phyloP scores from a whole-genome alignment of 2,797 vertebrate species.

The Hemitrygon akajei region DNA sequence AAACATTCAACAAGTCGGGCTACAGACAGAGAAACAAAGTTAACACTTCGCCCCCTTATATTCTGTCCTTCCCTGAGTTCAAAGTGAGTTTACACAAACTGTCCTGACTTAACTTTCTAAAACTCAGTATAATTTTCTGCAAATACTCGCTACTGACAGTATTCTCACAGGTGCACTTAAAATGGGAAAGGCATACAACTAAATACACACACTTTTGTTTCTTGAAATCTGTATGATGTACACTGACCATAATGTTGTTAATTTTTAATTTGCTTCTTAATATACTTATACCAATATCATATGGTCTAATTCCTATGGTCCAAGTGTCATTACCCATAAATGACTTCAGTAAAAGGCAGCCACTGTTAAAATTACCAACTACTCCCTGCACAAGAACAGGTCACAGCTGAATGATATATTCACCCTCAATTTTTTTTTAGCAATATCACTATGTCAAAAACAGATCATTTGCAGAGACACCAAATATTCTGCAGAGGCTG shows the following conservation, averaged over 20 bases:
- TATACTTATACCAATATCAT: not conserved
- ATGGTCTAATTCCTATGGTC: not conserved
- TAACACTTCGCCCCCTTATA: not conserved
- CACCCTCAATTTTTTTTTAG: not conserved
- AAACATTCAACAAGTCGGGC: too few species aligned
- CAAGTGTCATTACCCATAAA: not conserved
- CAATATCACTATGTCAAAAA: not conserved
- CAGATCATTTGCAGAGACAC: too few species aligned
- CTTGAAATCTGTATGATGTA: not conserved
- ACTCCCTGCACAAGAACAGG: not conserved
- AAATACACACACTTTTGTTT: not conserved
- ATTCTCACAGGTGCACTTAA: not conserved
- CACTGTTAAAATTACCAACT: not conserved
- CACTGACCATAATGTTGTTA: not conserved
- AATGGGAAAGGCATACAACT: not conserved
- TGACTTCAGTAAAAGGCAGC: not conserved
- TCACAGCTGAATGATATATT: not conserved
- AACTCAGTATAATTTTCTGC: not conserved
- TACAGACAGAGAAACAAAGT: too few species aligned
- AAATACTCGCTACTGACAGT: too few species aligned
- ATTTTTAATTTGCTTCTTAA: not conserved
- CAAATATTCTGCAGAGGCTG: too few species aligned
- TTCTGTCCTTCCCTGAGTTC: not conserved
- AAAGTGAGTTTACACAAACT: not conserved
- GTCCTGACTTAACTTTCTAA: not conserved